A percentile compares a stretch with the other conserved stretches of the same genome.
Conservation (phyloP, 2,113 vertebrate species). For the Corythoichthys intestinalis region DNA sequence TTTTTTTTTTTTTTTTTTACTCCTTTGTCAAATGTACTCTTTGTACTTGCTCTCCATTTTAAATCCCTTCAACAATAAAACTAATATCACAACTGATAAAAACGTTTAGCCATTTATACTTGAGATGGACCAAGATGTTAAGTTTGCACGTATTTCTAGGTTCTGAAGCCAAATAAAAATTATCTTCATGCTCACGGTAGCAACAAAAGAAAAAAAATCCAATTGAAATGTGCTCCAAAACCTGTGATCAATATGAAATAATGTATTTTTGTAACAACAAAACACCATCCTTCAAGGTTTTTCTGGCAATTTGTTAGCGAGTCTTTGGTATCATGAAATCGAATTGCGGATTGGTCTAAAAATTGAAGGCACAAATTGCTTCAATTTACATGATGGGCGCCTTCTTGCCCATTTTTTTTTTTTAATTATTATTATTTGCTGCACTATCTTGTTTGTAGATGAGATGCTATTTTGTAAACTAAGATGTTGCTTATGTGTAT, state of each 20-base stretch:
- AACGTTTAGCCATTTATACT: slow-evolving; percentile 55
- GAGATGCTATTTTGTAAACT: slow-evolving; percentile 60
- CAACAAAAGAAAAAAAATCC: slow-evolving; percentile 18
- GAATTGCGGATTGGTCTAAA: too few relatives aligned
- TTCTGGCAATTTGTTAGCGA: slow-evolving; percentile 36
- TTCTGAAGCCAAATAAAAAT: slow-evolving; percentile 61
- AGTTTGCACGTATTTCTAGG: slow-evolving; percentile 72
- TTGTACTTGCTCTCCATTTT: slow-evolving; percentile 14
- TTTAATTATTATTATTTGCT: slow-evolving; percentile 50
- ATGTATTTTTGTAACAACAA: slow-evolving; percentile 54
- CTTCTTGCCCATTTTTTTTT: slow-evolving; percentile 15
- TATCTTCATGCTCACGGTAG: slow-evolving; percentile 15
- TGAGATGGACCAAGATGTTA: slow-evolving; percentile 74
- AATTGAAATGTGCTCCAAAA: slow-evolving; percentile 41
- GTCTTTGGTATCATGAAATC: slow-evolving; percentile 31
- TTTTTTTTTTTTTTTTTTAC: slow-evolving; percentile 18
- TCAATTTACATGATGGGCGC: slow-evolving; percentile 37
- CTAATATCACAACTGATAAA: slow-evolving; percentile 45
- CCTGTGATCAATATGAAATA: slow-evolving; percentile 29
- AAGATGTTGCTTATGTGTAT: slow-evolving; percentile 64
- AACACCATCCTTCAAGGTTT: slow-evolving; percentile 10
- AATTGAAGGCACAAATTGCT: slow-evolving; percentile 19
- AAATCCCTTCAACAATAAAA: slow-evolving; percentile 55
- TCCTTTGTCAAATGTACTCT: not conserved
- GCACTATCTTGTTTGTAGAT: slow-evolving; percentile 64